Percentiles rank a stretch among this genome's conserved stretches.
Conservation (phyloP, 2,113 vertebrate species). For the Ceyx cyanopectus region DNA sequence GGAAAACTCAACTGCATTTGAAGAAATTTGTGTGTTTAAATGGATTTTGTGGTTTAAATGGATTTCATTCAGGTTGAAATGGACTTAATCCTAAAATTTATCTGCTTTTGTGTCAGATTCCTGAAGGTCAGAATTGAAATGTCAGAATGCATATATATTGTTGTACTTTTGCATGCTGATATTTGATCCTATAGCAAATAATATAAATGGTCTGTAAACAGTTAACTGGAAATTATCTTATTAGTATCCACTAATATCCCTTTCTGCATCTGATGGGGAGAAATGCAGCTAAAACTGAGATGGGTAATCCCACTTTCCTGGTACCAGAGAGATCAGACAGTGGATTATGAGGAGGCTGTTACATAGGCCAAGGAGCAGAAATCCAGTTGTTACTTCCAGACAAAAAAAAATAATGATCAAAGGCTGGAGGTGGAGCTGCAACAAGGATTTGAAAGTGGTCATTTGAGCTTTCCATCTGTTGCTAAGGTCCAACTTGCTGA, state of each 20-base stretch:
- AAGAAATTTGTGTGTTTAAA: background rate
- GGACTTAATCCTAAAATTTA: background rate
- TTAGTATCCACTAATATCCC: background rate
- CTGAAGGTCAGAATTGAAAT: background rate
- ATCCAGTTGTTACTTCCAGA: background rate
- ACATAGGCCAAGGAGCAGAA: background rate
- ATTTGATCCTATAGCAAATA: background rate
- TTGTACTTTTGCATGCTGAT: background rate
- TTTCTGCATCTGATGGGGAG: background rate
- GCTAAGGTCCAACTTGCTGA: background rate
- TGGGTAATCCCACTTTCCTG: background rate
- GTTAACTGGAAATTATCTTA: background rate
- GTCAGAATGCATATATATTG: background rate
- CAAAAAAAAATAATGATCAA: constrained; percentile 16
- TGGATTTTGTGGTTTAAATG: no score
- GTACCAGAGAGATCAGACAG: background rate
- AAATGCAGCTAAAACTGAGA: background rate
- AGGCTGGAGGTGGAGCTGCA: constrained; percentile 11
- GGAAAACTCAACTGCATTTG: background rate
- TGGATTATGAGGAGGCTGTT: background rate
- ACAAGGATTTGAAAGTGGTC: background rate
- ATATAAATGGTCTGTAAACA: background rate
- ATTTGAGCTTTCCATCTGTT: constrained; percentile 52
- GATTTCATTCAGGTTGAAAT: no score
- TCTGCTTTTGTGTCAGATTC: background rate